Base-by-base conservation (phyloP, 2,113 vertebrate genomes). In the Ariopsis seemanni region DNA sequence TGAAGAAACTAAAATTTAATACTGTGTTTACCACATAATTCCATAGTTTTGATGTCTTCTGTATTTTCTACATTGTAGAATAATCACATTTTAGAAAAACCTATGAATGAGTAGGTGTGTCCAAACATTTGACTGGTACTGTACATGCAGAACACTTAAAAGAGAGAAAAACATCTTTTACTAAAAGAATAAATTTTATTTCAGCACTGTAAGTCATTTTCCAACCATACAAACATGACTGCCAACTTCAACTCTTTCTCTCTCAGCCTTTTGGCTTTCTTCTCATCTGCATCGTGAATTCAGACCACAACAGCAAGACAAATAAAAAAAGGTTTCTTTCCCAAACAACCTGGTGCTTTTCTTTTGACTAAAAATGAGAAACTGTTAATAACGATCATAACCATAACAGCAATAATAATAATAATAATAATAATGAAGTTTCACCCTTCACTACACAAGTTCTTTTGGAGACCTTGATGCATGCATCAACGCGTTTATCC, bases 161-260 rank as follows among this genome's bases (percentile, higher is more conserved):
- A 63, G n/a, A 88, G 42, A 34, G 30, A n/a, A 82, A 83, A 69
- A 53, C 62, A 17, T 12, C 65, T 87, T 93, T 95, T 96, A 96
- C 95, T 96, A 96, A 96, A 96, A 96, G 95, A 96, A 96, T 96
- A 96, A 95, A 96, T 95, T 96, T 96, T 96, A 96, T 96, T 96
- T 96, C 95, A 96, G 95, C 95, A 96, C 95, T 95, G 94, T 95
- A 96, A 95, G 95, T 95, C 94, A 94, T 96, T 95, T 95, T 94
- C 95, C 95, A 96, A 95, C 95, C 94, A 94, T 95, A 96, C 95
- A 95, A 95, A 95, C 94, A 94, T 94, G 94, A 95, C 95, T 93
- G 94, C 94, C 94, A 94, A 94, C 94, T 93, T 93, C 91, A 91
- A 93, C 94, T 92, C 93, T 93, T 62, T 80, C 78, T 90, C 83